Evolutionary conservation across 1,140 invertebrate genomes (phyloP).

Genomic region (Calephelis nemesis): DNA sequence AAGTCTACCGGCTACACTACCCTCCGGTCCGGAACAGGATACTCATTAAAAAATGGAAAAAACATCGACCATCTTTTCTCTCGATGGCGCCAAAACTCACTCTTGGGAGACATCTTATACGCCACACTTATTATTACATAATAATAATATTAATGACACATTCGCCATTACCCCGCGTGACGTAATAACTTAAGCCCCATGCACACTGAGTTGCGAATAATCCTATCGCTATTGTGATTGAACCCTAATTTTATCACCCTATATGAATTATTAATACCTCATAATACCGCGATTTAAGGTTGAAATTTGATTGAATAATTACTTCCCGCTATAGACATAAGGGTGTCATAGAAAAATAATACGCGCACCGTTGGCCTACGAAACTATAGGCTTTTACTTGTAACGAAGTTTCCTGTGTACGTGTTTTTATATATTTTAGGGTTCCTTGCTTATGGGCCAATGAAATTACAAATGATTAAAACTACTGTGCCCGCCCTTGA

Average conservation of each 20-base stretch:
- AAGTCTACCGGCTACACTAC: fast-evolving
- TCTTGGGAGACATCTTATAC: too few species aligned
- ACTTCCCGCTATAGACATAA: not conserved
- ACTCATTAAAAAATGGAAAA: too few species aligned
- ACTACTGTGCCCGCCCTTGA: too few species aligned
- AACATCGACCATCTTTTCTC: too few species aligned
- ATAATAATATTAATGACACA: constrained; percentile 5
- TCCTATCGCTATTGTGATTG: constrained; percentile 2
- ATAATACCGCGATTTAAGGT: not conserved
- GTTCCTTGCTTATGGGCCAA: not conserved
- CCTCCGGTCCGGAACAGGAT: fast-evolving
- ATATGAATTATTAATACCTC: not conserved
- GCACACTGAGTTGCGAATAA: constrained; percentile 8
- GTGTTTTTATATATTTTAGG: not conserved
- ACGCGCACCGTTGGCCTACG: constrained; percentile 1
- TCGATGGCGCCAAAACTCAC: too few species aligned
- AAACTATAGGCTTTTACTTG: not conserved
- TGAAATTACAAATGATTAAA: too few species aligned
- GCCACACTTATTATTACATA: not conserved
- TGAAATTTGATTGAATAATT: constrained; percentile 9
- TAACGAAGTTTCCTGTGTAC: constrained; percentile 4
- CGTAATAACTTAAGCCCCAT: constrained; percentile 13
- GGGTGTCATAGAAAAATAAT: constrained; percentile 6
- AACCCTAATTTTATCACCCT: constrained; percentile 2
- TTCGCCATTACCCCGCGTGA: constrained; percentile 3